Percentiles rank a stretch among this genome's conserved stretches.
Evolutionary conservation across 2,888 invertebrate species (phyloP).

Genomic region (Standfussiana lucernea): DNA sequence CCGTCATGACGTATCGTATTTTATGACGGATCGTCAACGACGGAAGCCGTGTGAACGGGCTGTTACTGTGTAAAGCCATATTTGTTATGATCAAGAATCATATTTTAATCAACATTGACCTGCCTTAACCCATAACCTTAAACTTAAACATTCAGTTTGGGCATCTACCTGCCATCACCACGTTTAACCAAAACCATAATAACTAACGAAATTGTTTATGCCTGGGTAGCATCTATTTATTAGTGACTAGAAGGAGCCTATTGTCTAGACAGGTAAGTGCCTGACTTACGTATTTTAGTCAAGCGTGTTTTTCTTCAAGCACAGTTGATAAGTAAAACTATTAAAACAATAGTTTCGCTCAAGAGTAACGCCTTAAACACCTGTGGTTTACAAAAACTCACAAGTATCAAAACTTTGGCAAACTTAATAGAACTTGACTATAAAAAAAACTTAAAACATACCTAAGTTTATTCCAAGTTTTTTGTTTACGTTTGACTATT

Average conservation of each 20-base stretch:
- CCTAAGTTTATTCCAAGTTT: conserved; percentile 15
- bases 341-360: conserved; percentile 38
- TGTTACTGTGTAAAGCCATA: no score
- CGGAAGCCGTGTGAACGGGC: no score
- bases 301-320: conserved; percentile 3
- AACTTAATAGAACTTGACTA: conserved; percentile 29
- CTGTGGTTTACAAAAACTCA: conserved; percentile 44
- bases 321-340: conserved; percentile 33
- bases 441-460: conserved; percentile 40
- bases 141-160: no score
- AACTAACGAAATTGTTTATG: no score
- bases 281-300: not conserved
- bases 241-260: not conserved
- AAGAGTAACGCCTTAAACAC: conserved; percentile 37
- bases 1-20: no score
- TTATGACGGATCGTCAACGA: no score
- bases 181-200: no score
- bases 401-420: conserved; percentile 27
- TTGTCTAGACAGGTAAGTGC: not conserved
- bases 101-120: no score
- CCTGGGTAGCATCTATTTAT: not conserved
- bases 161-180: no score
- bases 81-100: no score
- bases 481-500: conserved; percentile 23
- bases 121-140: no score